A percentile compares a stretch with the other conserved stretches of the same genome.
Evolutionary conservation across 2,888 invertebrate genomes (phyloP).

Genomic region (Nebria brevicollis): DNA sequence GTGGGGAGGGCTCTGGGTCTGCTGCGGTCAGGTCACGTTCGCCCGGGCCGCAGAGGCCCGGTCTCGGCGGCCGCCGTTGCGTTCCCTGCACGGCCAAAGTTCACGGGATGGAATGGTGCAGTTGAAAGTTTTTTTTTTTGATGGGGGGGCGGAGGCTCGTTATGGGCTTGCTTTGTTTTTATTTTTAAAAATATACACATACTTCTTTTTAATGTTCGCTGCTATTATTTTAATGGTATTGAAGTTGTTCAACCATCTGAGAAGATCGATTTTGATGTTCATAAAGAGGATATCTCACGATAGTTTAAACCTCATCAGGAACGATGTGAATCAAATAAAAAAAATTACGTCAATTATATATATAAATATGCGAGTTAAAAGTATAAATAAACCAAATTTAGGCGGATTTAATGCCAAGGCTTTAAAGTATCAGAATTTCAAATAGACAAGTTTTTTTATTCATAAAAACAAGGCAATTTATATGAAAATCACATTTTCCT

Average conservation of each 20-base stretch:
- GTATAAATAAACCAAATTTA: no score
- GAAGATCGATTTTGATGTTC: not conserved
- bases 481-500: no score
- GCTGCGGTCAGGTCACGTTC: conserved; percentile 1
- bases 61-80: not conserved
- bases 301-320: no score
- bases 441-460: no score
- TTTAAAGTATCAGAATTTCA: no score
- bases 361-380: no score
- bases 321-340: no score
- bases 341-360: no score
- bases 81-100: not conserved
- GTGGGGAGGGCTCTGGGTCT: not conserved
- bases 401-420: no score
- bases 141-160: not conserved
- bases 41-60: not conserved
- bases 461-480: no score
- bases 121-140: not conserved
- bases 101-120: not conserved
- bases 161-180: not conserved
- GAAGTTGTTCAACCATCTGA: not conserved
- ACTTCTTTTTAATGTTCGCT: not conserved
- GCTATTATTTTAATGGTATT: no score
- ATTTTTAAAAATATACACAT: not conserved
- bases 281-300: not conserved